Evolutionary conservation across 2,797 vertebrate genomes (phyloP).

Genomic region (Malacoctenus gilli): DNA sequence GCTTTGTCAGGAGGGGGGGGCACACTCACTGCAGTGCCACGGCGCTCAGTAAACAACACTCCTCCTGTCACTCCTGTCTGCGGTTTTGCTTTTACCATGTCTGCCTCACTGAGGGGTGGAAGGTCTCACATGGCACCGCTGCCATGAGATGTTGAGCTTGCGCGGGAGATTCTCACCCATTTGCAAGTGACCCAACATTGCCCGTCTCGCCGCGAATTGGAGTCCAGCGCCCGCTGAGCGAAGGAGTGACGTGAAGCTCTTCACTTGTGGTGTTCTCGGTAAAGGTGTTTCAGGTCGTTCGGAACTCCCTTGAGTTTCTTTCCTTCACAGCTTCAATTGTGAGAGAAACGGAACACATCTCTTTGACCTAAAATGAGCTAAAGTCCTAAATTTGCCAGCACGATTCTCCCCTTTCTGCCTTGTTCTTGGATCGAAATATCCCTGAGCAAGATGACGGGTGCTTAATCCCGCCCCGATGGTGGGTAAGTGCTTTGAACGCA

Average conservation of each 20-base stretch:
- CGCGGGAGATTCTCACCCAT: background rate
- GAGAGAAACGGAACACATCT: too few species aligned
- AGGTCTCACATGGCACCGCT: constrained; percentile 12
- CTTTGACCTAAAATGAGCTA: too few species aligned
- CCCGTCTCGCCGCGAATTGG: background rate
- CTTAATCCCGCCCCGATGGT: too few species aligned
- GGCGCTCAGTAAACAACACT: constrained; percentile 36
- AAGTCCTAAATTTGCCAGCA: too few species aligned
- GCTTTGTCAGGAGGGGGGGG: constrained; percentile 26
- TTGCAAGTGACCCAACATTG: background rate
- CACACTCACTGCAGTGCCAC: constrained; percentile 21
- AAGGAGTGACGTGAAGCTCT: background rate
- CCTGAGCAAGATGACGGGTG: too few species aligned
- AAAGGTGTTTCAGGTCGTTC: background rate
- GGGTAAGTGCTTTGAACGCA: too few species aligned
- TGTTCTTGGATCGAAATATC: too few species aligned
- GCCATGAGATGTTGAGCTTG: background rate
- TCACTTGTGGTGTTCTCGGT: background rate
- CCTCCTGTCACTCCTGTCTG: constrained; percentile 42
- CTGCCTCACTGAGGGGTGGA: constrained; percentile 18
- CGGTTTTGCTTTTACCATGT: constrained; percentile 24
- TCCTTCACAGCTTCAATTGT: too few species aligned
- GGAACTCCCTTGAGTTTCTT: too few species aligned
- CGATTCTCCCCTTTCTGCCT: too few species aligned
- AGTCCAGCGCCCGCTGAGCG: background rate